phyloP scores from a whole-genome alignment of 2,113 vertebrate genomes.

The Chunga burmeisteri region DNA sequence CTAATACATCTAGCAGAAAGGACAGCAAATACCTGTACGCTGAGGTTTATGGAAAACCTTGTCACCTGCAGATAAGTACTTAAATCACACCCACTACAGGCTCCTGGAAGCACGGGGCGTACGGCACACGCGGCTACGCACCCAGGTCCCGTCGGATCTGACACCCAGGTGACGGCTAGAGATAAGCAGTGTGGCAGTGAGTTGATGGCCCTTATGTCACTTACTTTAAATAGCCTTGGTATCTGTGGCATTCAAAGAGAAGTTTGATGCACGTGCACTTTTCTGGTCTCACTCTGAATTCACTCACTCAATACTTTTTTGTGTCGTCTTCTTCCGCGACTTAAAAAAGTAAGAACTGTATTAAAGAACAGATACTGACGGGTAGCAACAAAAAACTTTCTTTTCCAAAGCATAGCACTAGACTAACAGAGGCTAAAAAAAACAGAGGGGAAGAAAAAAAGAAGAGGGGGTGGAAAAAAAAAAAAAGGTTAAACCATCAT shows the following conservation, averaged over 20 bases:
- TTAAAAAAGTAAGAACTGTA: neutral
- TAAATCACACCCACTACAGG: slow-evolving; percentile 68
- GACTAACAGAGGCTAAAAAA: neutral
- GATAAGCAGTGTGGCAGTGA: neutral
- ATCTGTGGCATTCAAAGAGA: neutral
- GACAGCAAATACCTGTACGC: slow-evolving; percentile 5
- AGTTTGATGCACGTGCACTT: neutral
- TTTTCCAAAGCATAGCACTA: neutral
- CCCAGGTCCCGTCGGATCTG: slow-evolving; percentile 29
- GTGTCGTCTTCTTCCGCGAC: neutral
- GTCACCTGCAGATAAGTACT: slow-evolving; percentile 62
- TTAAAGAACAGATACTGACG: neutral
- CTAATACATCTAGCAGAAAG: slow-evolving; percentile 32
- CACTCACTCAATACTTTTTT: neutral
- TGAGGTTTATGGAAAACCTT: slow-evolving; percentile 53
- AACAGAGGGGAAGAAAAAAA: neutral
- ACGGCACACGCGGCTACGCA: rapidly evolving
- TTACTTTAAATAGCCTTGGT: neutral
- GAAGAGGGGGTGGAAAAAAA: too few species aligned
- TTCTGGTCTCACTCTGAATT: neutral
- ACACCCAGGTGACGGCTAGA: neutral
- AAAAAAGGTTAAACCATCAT: neutral
- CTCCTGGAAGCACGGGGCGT: slow-evolving; percentile 34
- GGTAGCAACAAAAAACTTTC: neutral
- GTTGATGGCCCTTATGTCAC: neutral